A percentile compares a stretch with the other conserved stretches of the same genome.
phyloP scores from a whole-genome alignment of 1,140 invertebrate genomes.

The Lycorma delicatula region DNA sequence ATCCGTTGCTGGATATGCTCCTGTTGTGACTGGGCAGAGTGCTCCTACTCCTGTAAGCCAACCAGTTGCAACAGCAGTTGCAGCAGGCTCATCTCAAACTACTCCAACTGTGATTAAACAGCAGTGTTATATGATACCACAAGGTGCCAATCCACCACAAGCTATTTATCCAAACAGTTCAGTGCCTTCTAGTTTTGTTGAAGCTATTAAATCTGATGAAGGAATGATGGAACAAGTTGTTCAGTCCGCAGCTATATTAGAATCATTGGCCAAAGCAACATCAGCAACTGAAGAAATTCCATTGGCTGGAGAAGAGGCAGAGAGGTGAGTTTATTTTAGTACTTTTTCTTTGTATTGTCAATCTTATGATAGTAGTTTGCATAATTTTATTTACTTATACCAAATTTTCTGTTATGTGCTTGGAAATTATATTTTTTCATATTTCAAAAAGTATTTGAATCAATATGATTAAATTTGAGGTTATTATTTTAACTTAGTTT shows the following conservation, averaged over 20 bases:
- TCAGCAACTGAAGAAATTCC: conserved; percentile 33
- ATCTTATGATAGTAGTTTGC: too few species aligned
- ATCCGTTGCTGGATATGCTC: neutral
- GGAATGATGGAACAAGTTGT: conserved; percentile 18
- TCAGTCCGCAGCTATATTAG: conserved; percentile 37
- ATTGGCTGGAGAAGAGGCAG: conserved; percentile 49
- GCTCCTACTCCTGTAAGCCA: neutral
- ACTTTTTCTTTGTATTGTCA: too few species aligned
- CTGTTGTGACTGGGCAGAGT: neutral
- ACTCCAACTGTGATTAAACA: neutral
- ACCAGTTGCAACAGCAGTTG: neutral
- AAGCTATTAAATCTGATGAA: conserved; percentile 16
- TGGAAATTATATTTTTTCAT: too few species aligned
- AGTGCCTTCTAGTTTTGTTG: conserved; percentile 21
- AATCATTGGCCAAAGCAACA: conserved; percentile 38
- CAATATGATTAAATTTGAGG: too few species aligned
- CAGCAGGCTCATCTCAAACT: neutral
- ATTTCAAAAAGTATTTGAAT: too few species aligned
- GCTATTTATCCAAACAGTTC: neutral
- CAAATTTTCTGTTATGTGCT: too few species aligned
- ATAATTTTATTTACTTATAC: too few species aligned
- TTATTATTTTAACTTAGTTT: too few species aligned
- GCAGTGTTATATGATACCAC: neutral
- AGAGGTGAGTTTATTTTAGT: conserved; percentile 5
- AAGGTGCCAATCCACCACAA: neutral